These are phyloP conservation scores for Wasmannia auropunctata DNA, from an alignment of 1,140 invertebrate genomes.

Conservation along the genomic window DNA sequence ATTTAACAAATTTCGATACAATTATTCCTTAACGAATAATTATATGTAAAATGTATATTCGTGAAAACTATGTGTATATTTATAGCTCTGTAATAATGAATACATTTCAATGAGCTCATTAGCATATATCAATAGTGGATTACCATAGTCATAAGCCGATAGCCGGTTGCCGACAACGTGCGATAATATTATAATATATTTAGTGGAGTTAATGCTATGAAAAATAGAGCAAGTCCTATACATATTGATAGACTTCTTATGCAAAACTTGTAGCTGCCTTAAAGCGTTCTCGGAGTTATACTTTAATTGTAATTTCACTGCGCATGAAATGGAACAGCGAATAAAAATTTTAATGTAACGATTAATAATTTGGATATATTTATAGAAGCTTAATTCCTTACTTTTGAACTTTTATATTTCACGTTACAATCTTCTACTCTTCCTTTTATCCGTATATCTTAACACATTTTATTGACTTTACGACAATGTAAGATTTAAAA, in stretches of 20 bases:
- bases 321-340: not conserved
- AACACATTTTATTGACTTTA: not conserved
- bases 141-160: constrained; percentile 36
- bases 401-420: not conserved
- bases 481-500: not conserved
- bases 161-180: constrained; percentile 9
- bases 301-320: not conserved
- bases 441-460: not conserved
- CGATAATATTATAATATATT: constrained; percentile 42
- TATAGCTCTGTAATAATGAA: constrained; percentile 30
- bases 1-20: not conserved
- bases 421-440: not conserved
- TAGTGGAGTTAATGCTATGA: constrained; percentile 13
- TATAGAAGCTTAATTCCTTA: not conserved
- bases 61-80: not conserved
- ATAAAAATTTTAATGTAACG: not conserved
- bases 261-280: not conserved
- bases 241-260: constrained; percentile 43
- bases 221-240: constrained; percentile 33
- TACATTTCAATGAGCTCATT: constrained; percentile 23
- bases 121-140: constrained; percentile 48
- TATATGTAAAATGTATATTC: not conserved
- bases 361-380: not conserved
- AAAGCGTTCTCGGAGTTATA: not conserved
- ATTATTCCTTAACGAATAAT: not conserved